phyloP scores from a whole-genome alignment of 2,797 vertebrate species.

The Syndactyla subalaris region DNA sequence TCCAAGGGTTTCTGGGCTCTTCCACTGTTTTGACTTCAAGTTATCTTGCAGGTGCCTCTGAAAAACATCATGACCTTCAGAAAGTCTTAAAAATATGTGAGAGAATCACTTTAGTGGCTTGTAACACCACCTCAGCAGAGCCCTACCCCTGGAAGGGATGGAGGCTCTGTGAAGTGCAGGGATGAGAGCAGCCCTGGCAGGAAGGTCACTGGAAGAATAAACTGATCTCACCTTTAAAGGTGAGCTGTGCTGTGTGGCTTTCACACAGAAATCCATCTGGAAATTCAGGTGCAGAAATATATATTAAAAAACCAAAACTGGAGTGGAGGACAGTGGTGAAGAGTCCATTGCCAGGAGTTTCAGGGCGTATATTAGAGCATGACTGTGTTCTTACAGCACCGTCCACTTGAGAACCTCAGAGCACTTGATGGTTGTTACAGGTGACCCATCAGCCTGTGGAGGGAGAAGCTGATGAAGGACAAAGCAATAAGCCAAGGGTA shows the following conservation, averaged over 20 bases:
- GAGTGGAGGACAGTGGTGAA: not conserved
- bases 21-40: no score
- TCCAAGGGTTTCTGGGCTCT: no score
- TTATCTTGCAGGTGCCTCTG: no score
- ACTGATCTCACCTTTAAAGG: not conserved
- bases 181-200: not conserved
- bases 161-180: no score
- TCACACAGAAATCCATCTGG: not conserved
- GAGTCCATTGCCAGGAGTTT: not conserved
- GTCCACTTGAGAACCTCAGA: not conserved
- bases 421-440: fast-evolving
- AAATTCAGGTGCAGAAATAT: not conserved
- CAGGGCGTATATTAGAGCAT: no score
- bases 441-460: not conserved
- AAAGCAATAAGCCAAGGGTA: not conserved
- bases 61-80: no score
- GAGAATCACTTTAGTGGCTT: no score
- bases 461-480: not conserved
- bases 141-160: not conserved
- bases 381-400: not conserved
- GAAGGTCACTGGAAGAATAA: not conserved
- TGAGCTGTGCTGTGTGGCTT: not conserved
- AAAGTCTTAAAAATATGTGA: no score
- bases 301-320: not conserved
- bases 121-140: no score